Percentiles rank a stretch among this genome's conserved stretches.
These are phyloP conservation scores for Silurus lanzhouensis DNA, from an alignment of 2,797 vertebrate genomes.

Conservation along the genomic window DNA sequence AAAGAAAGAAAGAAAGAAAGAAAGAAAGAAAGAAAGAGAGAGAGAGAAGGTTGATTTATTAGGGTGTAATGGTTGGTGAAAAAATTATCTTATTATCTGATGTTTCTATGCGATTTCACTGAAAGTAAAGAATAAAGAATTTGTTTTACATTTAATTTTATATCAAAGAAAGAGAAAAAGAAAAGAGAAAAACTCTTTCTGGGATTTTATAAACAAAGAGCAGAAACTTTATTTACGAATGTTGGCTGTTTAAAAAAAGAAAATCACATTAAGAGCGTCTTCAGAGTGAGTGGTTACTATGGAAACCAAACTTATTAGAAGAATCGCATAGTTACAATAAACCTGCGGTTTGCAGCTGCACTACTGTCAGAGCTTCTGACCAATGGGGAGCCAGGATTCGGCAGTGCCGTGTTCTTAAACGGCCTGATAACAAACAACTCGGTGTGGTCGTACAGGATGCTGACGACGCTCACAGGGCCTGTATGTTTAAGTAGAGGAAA, in stretches of 20 bases:
- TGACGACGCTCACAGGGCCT: background rate
- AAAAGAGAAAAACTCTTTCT: background rate
- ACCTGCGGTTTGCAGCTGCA: background rate
- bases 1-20: no score
- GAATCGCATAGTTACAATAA: background rate
- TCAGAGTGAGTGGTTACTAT: background rate
- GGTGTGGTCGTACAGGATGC: conserved; percentile 17
- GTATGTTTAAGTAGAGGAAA: conserved; percentile 40
- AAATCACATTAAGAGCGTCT: no score
- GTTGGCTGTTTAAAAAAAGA: background rate
- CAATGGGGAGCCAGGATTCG: background rate
- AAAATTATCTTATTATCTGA: no score
- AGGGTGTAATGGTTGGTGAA: no score
- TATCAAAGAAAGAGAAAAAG: no score
- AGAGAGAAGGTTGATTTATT: no score
- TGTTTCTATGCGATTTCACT: background rate
- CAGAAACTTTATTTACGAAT: background rate
- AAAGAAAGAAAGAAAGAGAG: no score
- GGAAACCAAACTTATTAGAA: background rate
- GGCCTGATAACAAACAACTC: conserved; percentile 7
- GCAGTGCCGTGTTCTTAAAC: background rate
- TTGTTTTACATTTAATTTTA: background rate
- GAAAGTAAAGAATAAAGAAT: background rate
- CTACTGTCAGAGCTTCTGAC: background rate
- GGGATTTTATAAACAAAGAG: background rate